Evolutionary conservation across 2,888 invertebrate species (phyloP), one percentile per base, ranked within the genome.

Genomic region (Mystacides longicornis): DNA sequence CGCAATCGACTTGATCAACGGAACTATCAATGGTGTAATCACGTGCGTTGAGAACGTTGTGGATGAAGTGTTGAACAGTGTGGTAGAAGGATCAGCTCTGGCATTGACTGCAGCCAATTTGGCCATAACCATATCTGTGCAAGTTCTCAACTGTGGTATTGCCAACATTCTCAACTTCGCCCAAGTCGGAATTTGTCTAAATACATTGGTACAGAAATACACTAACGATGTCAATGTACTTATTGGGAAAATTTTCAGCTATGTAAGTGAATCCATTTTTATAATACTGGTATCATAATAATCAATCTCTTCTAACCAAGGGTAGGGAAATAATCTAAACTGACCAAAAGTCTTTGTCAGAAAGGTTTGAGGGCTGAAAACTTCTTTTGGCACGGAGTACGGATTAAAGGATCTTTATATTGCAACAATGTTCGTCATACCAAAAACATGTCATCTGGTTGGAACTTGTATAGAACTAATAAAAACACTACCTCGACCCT

Each of bases 21-120:
- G 16, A 18, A 45, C 45, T 2, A n/a, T 52, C 20, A 16, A 23
- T 23, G 27, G 42, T 7, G 45, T 45, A 3, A 21, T 16, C 14
- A 2, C 11, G 16, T 48, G 48, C 23, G 21, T 48, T 16, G 14
- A n/a, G 3, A 5, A 18, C 5, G 67, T 68, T 3, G 18, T 21
- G 3, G 52, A 52, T 7, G 20, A 37, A 1, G 42, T 51, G 11
- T 21, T 9, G 5, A 20, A 42, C n/a, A 16, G 52, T 14, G 20
- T 52, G 42, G 2, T 2, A 2, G 22, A 16, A 2, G 49, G 49
- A 14, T 9, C 20, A 27, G 18, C 49, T 14, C 22, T 55, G n/a
- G 52, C 46, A 3, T n/a, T 22, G 19, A 14, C 42, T 16, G 58
- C 55, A 7, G 20, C 18, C 14, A 27, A 27, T 4, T 37, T 49